Percentiles rank a stretch among this genome's conserved stretches.
Conservation (phyloP, 2,113 vertebrate genomes). For the Struthio camelus region DNA sequence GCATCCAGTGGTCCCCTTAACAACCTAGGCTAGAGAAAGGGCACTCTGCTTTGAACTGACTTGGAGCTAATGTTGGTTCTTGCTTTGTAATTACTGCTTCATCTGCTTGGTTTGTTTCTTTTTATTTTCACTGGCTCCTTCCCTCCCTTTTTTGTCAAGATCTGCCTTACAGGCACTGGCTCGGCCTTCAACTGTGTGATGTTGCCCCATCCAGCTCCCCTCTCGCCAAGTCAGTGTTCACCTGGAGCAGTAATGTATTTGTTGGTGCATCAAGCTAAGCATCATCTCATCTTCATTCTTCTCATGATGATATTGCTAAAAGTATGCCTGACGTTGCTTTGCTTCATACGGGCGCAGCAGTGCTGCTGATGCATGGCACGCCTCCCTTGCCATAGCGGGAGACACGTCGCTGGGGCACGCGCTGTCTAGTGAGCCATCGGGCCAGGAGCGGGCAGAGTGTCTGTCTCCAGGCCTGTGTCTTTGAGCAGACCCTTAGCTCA, state of each 20-base stretch:
- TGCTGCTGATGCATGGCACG: accelerated
- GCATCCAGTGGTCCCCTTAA: not conserved
- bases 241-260: accelerated
- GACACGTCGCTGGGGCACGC: too few species aligned
- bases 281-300: not conserved
- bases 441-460: too few species aligned
- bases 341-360: not conserved
- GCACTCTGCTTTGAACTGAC: accelerated
- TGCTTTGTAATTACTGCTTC: not conserved
- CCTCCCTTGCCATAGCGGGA: not conserved
- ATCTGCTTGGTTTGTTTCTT: not conserved
- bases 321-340: not conserved
- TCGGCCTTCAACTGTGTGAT: not conserved
- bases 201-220: not conserved
- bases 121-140: not conserved
- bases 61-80: not conserved
- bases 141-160: not conserved
- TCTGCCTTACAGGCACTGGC: not conserved
- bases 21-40: not conserved
- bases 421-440: not conserved
- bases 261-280: not conserved
- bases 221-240: not conserved
- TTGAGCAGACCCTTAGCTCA: not conserved
- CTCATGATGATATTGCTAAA: not conserved
- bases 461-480: not conserved